Evolutionary conservation across 1,140 invertebrate species (phyloP), one percentile per base, ranked within the genome.

Genomic region (Lepidurus arcticus): DNA sequence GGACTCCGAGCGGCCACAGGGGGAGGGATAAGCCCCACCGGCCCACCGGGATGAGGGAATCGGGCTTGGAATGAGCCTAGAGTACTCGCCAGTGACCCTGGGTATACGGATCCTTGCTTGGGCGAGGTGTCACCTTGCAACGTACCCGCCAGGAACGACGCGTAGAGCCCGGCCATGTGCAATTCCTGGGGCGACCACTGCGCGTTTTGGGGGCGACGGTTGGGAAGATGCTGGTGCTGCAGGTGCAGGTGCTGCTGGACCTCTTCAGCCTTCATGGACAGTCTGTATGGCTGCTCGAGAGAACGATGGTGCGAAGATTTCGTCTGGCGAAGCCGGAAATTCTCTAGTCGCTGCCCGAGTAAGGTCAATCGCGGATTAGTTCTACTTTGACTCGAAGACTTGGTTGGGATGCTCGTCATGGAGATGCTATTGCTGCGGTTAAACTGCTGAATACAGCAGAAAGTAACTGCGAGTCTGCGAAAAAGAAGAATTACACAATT

Each of bases 51-150:
- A 21, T 65, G 42, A 8, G 43, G 43, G 47, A 76, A 76, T 75
- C 73, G 1, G 65, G 65, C 44, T 42, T 26, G 43, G 24, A 43
- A 34, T 73, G 47, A 34, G 47, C 78, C 8, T 16, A 43, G 21
- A 10, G 45, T 43, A 75, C 34, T 13, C 65, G 44, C 5, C 73
- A 73, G 9, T 13, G 53, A 65, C 53, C 53, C 53, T 65, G 78
- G 73, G 21, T 75, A 78, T 24, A 75, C 78, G 10, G 78, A 78
- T 11, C 42, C 78, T 47, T 78, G 78, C 44, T 75, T 78, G 26
- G 78, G 73, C 44, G 78, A 75, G 24, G 44, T 75, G 74, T 47
- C 73, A n/a, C 44, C 78, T 11, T 44, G 53, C 53, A 65, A 65
- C 53, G 53, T 65, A 7, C 53, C 53, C 53, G 53, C 53, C 13